Base-by-base conservation (phyloP, 1,140 invertebrate species). In the Sarcophaga bullata region DNA sequence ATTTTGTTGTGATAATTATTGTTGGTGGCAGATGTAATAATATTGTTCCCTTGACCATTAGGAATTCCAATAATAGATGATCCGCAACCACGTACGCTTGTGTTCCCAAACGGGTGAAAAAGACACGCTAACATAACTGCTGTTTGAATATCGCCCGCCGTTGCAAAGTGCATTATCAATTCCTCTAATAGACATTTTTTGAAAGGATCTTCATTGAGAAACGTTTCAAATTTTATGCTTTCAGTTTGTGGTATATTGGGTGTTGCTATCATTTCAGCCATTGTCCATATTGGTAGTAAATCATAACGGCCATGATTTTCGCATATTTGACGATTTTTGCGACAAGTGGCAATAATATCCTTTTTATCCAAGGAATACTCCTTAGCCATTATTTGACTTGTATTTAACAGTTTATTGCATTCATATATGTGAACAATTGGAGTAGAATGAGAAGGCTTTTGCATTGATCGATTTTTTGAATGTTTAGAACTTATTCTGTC, bases 51-150 rank as follows among this genome's bases (percentile, higher is more conserved):
- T 48, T 75, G 13, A 6, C 5, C 48, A 7, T n/a, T 17, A 78
- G 10, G 19, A 46, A 6, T 72, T 6, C 72, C 19, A 25, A 48
- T 19, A 11, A 25, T 48, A 52, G 19, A 11, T 8, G 46, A 9
- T 7, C 8, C 47, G 19, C 76, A 46, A 13, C 15, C 54, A 58
- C 54, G 6, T 72, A 73, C 19, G 86, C 72, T 90, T 90, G 84
- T 91, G 91, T 85, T n/a, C 7, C 19, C 73, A 46, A 49, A 49
- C 0, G 75, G 75, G 49, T 94, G 94, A 90, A 98, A 97, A 0
- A 95, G 93, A 90, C 97, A 98, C 81, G 95, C 95, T 48, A 98
- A 87, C 94, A 98, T 97, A 0, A 97, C 97, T 13, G 97, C 95
- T 88, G 96, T 98, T 91, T 99, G 97, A 62, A 98, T 92, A 90